These are phyloP conservation scores for Gymnocephalus cernua DNA, from an alignment of 2,113 vertebrate genomes.

Conservation along the genomic window DNA sequence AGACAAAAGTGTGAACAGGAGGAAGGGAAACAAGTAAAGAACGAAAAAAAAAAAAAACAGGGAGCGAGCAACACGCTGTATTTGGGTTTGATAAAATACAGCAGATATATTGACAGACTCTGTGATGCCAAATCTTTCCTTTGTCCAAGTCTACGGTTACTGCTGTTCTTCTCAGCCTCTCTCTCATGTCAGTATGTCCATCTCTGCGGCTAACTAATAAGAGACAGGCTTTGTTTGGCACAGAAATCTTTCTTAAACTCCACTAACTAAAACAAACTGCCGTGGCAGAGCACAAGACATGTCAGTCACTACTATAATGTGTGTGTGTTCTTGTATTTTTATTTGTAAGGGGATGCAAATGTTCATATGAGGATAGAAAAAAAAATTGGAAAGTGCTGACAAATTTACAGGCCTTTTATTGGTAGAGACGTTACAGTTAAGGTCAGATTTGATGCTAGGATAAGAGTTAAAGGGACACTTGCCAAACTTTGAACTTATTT, in stretches of 20 bases:
- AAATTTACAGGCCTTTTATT: neutral
- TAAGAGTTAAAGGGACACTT: neutral
- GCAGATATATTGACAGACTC: conserved; percentile 19
- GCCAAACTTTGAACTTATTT: neutral
- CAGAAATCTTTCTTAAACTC: conserved; percentile 14
- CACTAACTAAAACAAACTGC: conserved; percentile 11
- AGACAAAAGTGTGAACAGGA: conserved; percentile 8
- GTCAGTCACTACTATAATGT: neutral
- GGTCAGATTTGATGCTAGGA: neutral
- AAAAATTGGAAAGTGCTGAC: neutral
- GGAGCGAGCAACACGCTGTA: neutral
- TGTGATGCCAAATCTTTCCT: conserved; percentile 13
- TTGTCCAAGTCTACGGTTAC: neutral
- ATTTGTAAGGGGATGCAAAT: neutral
- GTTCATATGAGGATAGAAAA: neutral
- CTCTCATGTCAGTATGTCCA: conserved; percentile 10
- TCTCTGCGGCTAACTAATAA: conserved; percentile 27
- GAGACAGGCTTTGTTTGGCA: conserved; percentile 34
- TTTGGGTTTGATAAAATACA: conserved; percentile 28
- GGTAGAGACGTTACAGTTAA: neutral
- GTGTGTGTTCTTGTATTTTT: neutral
- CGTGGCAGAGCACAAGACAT: neutral
- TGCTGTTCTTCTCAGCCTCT: conserved; percentile 6
- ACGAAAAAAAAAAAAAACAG: neutral
- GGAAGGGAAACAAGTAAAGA: conserved; percentile 1